Percentiles rank a stretch among this genome's conserved stretches.
phyloP scores from a whole-genome alignment of 2,797 vertebrate genomes.

The Urosaurus nigricauda region DNA sequence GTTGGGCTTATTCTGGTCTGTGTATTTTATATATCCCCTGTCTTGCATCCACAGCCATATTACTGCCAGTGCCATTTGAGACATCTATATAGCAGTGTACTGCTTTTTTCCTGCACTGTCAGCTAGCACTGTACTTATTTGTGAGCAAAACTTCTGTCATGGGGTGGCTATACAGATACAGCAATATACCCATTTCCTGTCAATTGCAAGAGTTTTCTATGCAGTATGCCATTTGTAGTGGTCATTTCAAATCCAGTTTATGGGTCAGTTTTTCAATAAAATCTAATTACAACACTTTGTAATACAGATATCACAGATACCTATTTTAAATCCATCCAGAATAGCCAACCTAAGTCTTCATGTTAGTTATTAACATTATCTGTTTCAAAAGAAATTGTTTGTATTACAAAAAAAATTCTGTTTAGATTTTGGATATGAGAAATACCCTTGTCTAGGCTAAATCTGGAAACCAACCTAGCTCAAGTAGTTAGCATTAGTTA shows the following conservation, averaged over 20 bases:
- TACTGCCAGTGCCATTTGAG: neutral
- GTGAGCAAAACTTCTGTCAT: no score
- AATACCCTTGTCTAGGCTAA: neutral
- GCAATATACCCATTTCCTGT: no score
- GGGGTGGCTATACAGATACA: neutral
- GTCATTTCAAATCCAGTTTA: neutral
- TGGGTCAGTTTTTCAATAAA: no score
- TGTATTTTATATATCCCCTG: neutral
- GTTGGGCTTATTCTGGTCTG: neutral
- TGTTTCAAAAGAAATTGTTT: neutral
- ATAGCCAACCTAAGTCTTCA: no score
- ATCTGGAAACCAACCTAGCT: neutral
- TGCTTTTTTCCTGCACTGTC: neutral
- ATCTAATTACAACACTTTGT: no score
- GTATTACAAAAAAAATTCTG: neutral
- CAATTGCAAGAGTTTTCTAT: no score
- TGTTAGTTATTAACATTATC: no score
- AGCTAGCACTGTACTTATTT: neutral
- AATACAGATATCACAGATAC: no score
- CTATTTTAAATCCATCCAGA: no score
- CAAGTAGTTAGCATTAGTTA: neutral
- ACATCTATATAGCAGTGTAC: neutral
- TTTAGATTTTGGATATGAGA: neutral
- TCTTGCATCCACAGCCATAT: neutral
- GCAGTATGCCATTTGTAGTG: no score